Base-by-base conservation (phyloP, 2,797 vertebrate genomes). In the Melanotaenia parkinsoni region DNA sequence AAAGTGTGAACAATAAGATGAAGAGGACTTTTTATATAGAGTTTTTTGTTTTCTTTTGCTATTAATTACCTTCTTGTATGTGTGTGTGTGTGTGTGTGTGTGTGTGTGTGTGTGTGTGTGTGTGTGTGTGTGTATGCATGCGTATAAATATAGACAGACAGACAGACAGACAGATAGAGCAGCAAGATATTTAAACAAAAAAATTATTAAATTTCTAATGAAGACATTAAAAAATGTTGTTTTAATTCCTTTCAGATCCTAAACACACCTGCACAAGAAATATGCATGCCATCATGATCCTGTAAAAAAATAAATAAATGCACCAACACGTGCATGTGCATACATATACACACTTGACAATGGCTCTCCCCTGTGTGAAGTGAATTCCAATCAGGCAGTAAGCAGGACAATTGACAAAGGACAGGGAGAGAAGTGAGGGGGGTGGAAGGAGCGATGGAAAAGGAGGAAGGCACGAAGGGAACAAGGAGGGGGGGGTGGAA, bases 371-470 rank as follows among this genome's bases (percentile, higher is more conserved):
- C 77, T 83, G 89, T 89, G 86, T 81, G 90, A 86, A 74, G 95
- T 95, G 96, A 96, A 97, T 97, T 96, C 96, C 96, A 96, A 96
- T 96, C 97, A 98, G 97, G 97, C 97, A 96, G 94, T 96, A 96
- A 96, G 95, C 95, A 96, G 96, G 97, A 96, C 96, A 94, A 96
- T 95, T 96, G 97, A 98, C 97, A 97, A 98, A 98, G 95, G 97
- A 94, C 91, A 94, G 95, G 95, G 95, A 94, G 95, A 94, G 91
- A 92, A 93, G 95, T 95, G 94, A 95, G 95, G 95, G 94, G 81
- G 82, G 92, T 95, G 95, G 95, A 94, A 95, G 91, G 93, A 91
- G 77, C 63, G 80, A 80, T 79, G 70, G 76, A 81, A 92, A 43
- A 93, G 93, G 94, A 95, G 92, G 93, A 91, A 77, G 79, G 70